Conservation (phyloP, 1,140 invertebrate species). For the Pantala flavescens region DNA sequence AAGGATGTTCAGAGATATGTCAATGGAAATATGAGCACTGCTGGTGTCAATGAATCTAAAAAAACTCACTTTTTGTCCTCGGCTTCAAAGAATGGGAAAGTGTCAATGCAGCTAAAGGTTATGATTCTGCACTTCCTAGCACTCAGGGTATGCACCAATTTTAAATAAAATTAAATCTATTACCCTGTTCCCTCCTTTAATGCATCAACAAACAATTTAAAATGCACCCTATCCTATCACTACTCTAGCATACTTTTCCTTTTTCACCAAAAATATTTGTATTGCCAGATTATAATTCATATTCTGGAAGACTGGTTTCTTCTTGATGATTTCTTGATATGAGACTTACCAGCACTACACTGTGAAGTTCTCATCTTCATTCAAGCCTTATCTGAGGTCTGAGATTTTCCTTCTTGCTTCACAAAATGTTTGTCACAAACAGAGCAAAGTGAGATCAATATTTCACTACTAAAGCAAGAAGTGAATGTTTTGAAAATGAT, state of each 20-base stretch:
- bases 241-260: neutral
- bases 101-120: neutral
- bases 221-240: neutral
- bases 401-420: neutral
- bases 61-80: neutral
- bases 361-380: neutral
- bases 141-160: conserved; percentile 1
- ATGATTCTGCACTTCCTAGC: neutral
- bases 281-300: neutral
- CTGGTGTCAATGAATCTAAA: conserved; percentile 5
- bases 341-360: neutral
- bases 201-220: neutral
- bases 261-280: conserved; percentile 7
- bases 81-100: neutral
- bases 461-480: neutral
- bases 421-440: neutral
- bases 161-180: neutral
- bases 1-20: conserved; percentile 1
- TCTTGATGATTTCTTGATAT: neutral
- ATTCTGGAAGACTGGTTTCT: conserved; percentile 5
- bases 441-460: neutral
- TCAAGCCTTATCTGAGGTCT: neutral
- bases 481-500: neutral
- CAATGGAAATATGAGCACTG: conserved; percentile 9
- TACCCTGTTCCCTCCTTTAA: conserved; percentile 8